Percentiles rank a stretch among this genome's conserved stretches.
These are phyloP conservation scores for Latrodectus elegans DNA, from an alignment of 2,888 invertebrate genomes.

Conservation along the genomic window DNA sequence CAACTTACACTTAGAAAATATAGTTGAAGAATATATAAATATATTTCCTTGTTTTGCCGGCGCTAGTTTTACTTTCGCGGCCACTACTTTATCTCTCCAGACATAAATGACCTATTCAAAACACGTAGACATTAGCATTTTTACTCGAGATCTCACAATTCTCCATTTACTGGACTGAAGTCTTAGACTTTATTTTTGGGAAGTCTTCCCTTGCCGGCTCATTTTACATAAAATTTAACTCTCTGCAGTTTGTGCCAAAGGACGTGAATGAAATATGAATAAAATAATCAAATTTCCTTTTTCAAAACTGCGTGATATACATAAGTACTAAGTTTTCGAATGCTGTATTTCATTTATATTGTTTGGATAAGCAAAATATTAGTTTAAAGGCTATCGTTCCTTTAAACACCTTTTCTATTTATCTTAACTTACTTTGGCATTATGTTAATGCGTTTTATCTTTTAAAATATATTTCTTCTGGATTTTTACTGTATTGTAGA, in stretches of 20 bases:
- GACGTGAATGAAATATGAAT: constrained; percentile 34
- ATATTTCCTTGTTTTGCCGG: not conserved
- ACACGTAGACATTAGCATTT: constrained; percentile 59
- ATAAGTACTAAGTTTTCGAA: too few relatives aligned
- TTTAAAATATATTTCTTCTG: too few relatives aligned
- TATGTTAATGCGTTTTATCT: too few relatives aligned
- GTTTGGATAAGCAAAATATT: too few relatives aligned
- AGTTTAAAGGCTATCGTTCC: too few relatives aligned
- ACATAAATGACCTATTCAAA: constrained; percentile 26
- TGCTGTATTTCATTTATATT: too few relatives aligned
- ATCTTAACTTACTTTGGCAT: too few relatives aligned
- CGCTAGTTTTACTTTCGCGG: constrained; percentile 14
- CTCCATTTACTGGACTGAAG: constrained; percentile 49
- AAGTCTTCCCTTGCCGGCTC: not conserved
- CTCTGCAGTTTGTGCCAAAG: constrained; percentile 24
- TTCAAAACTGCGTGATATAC: too few relatives aligned
- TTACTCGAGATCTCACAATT: constrained; percentile 33
- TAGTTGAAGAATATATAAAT: too few relatives aligned
- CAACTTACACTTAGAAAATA: too few relatives aligned
- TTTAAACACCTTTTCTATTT: too few relatives aligned
- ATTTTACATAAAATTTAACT: constrained; percentile 38
- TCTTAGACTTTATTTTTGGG: constrained; percentile 36
- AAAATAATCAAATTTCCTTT: not conserved
- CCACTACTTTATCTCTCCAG: constrained; percentile 15
- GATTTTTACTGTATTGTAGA: too few relatives aligned